phyloP scores from a whole-genome alignment of 1,140 invertebrate genomes.

The Heliconius eleuchia region DNA sequence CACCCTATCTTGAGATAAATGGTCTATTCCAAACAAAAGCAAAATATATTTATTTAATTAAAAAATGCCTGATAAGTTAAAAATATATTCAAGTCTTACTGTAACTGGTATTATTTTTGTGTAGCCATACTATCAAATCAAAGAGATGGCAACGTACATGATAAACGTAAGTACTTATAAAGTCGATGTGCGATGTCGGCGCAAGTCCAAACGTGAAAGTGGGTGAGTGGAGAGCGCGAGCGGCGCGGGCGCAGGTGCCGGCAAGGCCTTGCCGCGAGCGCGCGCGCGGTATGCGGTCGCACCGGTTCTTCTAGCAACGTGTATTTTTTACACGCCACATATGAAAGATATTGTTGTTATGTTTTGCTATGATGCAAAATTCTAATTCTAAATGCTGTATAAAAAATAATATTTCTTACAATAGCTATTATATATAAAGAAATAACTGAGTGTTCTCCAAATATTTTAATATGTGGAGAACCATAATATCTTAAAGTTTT shows the following conservation, averaged over 20 bases:
- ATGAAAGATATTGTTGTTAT: constrained; percentile 77
- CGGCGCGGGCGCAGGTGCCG: constrained; percentile 60
- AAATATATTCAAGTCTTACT: neutral
- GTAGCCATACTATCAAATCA: neutral
- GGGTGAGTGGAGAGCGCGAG: constrained; percentile 55
- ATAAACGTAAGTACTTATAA: constrained; percentile 27
- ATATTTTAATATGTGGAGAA: neutral
- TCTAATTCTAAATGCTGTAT: constrained; percentile 26
- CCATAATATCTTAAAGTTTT: neutral
- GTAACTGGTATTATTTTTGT: neutral
- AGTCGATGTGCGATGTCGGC: constrained; percentile 34
- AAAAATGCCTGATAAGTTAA: too few species aligned
- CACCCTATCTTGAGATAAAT: too few species aligned
- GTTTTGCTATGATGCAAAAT: constrained; percentile 77
- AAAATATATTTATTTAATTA: too few species aligned
- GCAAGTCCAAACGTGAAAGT: constrained; percentile 56
- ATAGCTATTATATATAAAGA: neutral
- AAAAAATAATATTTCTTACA: constrained; percentile 39
- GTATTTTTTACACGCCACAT: constrained; percentile 77
- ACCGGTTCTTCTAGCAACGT: constrained; percentile 79
- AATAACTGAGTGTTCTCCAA: neutral
- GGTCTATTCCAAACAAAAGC: too few species aligned
- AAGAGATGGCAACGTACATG: constrained; percentile 14
- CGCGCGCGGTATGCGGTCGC: constrained; percentile 76
- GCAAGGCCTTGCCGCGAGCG: constrained; percentile 71